Conservation (phyloP, 2,113 vertebrate species). For the Myrmophylax atrothorax region DNA sequence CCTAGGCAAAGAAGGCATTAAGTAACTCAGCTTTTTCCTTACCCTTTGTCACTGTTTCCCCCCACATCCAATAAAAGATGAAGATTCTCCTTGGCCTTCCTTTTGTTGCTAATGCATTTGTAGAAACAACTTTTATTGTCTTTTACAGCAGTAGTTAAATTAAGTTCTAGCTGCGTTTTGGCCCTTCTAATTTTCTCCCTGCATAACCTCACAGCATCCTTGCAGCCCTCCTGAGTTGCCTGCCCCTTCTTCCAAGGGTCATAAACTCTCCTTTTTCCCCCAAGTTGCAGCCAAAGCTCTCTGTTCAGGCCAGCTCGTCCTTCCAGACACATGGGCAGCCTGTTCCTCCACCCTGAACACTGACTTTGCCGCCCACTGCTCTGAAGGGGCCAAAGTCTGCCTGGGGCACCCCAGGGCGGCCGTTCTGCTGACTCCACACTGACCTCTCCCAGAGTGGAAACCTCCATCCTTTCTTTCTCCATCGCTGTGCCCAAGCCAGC, state of each 20-base stretch:
- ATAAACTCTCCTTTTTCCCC: not conserved
- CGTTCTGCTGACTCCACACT: not conserved
- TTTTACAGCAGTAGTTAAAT: not conserved
- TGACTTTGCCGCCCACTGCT: not conserved
- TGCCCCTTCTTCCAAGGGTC: not conserved
- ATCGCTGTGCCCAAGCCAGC: not conserved
- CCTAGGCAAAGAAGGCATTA: not conserved
- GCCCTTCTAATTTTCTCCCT: not conserved
- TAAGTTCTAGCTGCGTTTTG: not conserved
- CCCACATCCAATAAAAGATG: not conserved
- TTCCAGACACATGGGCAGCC: fast-evolving
- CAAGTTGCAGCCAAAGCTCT: not conserved
- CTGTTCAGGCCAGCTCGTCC: not conserved
- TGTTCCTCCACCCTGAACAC: not conserved
- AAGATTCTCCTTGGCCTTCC: not conserved
- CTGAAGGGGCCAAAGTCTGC: not conserved
- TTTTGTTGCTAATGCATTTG: not conserved
- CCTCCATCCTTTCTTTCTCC: not conserved
- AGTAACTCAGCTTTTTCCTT: not conserved
- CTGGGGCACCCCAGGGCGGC: not conserved
- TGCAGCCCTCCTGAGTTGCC: not conserved
- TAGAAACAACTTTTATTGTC: not conserved
- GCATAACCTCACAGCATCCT: not conserved
- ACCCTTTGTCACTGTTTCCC: not conserved
- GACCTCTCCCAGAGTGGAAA: not conserved